These are phyloP conservation scores for roundworm (Caenorhabditis elegans) DNA, from an alignment of 1,140 invertebrate species.

Conservation along the genomic window WBcel235 BX284603.4:3004501-3005000, in stretches of 20 bases:
- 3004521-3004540: too few relatives aligned
- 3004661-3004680: conserved; percentile 50
- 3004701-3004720: conserved; percentile 57
- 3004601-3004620: conserved; percentile 37
- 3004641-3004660: background rate
- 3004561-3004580: conserved; percentile 80
- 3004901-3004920: background rate
- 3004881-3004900: conserved; percentile 39
- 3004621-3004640: background rate
- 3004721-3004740: conserved; percentile 41
- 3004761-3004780: conserved; percentile 44
- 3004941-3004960: too few relatives aligned
- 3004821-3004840: background rate
- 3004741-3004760: conserved; percentile 42
- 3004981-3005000: too few relatives aligned
- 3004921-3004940: background rate
- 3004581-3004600: conserved; percentile 68
- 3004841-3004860: conserved; percentile 36
- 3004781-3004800: conserved; percentile 49
- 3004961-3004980: too few relatives aligned
- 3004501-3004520: too few relatives aligned
- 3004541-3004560: background rate
- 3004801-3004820: background rate
- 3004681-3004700: conserved; percentile 51
- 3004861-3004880: background rate